Conservation (phyloP, 2,797 vertebrate genomes). For the Phoxinus dragarum region DNA sequence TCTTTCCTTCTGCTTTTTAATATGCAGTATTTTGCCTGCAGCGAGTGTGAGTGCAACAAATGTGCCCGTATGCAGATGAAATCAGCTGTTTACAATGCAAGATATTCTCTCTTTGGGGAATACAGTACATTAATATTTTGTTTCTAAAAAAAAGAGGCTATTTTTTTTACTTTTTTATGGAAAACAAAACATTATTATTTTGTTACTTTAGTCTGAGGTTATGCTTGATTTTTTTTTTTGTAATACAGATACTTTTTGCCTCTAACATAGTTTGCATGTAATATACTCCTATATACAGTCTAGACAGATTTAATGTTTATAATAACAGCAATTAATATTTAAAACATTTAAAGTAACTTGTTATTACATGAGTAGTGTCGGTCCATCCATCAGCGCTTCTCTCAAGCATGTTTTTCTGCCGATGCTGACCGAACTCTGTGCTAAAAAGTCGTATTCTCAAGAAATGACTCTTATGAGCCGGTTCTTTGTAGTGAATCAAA, state of each 20-base stretch:
- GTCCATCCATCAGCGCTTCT: background rate
- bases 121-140: background rate
- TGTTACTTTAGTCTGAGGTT: background rate
- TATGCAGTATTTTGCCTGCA: slow-evolving; percentile 14
- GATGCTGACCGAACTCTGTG: background rate
- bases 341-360: background rate
- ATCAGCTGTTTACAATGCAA: background rate
- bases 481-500: too few species aligned
- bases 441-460: background rate
- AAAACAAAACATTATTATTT: background rate
- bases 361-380: background rate
- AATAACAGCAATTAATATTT: background rate
- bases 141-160: background rate
- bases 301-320: background rate
- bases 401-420: too few species aligned
- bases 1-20: background rate
- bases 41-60: background rate
- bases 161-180: background rate
- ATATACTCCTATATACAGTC: background rate
- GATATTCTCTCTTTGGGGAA: background rate
- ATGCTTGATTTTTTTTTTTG: background rate
- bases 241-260: background rate
- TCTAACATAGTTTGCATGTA: background rate
- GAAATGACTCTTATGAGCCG: too few species aligned
- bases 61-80: background rate